phyloP scores from a whole-genome alignment of 1,140 invertebrate genomes.

The Diploscapter pachys region DNA sequence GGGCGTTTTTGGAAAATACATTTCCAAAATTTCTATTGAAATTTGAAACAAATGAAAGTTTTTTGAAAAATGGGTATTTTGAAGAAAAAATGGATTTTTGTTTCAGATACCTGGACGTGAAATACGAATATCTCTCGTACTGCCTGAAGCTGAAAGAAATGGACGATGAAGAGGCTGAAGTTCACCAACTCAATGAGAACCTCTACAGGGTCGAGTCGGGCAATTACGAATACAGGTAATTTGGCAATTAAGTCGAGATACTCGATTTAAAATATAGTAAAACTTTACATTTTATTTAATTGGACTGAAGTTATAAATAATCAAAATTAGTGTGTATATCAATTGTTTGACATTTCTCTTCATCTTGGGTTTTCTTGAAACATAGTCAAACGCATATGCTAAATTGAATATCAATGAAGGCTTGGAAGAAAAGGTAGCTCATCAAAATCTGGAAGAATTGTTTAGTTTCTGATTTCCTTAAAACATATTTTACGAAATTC shows the following conservation, averaged over 20 bases:
- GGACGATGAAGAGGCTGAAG: constrained; percentile 96
- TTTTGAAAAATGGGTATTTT: background rate
- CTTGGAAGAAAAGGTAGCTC: no score
- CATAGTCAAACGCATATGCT: no score
- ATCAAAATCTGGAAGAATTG: background rate
- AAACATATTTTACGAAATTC: background rate
- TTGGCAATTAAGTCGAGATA: background rate
- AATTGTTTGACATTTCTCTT: no score
- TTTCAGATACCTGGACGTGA: constrained; percentile 36
- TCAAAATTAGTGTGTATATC: no score
- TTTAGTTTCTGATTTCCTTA: background rate
- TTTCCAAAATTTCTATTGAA: background rate
- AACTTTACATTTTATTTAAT: constrained; percentile 21
- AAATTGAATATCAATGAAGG: no score
- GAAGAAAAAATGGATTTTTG: background rate
- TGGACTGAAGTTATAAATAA: no score
- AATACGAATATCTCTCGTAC: constrained; percentile 70
- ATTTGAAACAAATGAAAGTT: background rate
- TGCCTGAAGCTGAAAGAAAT: constrained; percentile 90
- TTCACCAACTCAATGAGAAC: constrained; percentile 87
- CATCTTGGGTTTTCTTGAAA: background rate
- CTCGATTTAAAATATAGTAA: background rate
- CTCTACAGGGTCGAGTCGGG: constrained; percentile 95
- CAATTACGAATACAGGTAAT: constrained; percentile 91
- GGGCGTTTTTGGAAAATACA: background rate